These are phyloP conservation scores for Zaprionus taronus DNA, from an alignment of 1,140 invertebrate species.

Conservation along the genomic window DNA sequence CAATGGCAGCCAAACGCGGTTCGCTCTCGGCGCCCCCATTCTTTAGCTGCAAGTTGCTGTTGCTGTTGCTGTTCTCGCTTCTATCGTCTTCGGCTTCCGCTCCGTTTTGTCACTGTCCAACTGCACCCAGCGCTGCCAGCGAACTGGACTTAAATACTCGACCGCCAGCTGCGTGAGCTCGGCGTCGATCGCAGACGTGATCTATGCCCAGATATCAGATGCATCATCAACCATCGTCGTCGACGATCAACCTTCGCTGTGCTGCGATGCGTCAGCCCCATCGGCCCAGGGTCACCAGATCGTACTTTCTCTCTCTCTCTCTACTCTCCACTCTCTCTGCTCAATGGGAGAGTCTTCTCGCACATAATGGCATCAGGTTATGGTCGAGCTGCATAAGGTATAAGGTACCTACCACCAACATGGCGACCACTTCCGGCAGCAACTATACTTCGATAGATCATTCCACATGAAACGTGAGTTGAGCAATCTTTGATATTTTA, in stretches of 20 bases:
- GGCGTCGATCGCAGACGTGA: constrained; percentile 54
- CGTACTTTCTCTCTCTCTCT: neutral
- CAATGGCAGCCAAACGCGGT: constrained; percentile 52
- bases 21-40: constrained; percentile 51
- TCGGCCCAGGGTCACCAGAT: constrained; percentile 49
- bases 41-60: neutral
- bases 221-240: constrained; percentile 55
- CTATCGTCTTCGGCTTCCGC: constrained; percentile 10
- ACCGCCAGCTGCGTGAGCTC: constrained; percentile 20
- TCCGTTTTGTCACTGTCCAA: constrained; percentile 30
- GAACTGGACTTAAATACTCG: constrained; percentile 70
- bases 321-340: neutral
- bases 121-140: constrained; percentile 54
- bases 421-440: constrained; percentile 30
- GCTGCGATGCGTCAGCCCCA: constrained; percentile 61
- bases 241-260: constrained; percentile 30
- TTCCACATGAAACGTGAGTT: neutral
- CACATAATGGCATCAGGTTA: neutral
- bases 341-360: constrained; percentile 35
- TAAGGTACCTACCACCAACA: neutral
- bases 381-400: neutral
- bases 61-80: neutral
- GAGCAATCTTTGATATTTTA: too few relatives aligned
- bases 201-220: constrained; percentile 65
- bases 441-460: constrained; percentile 1